These are phyloP conservation scores for Suricata suricatta DNA, from an alignment of 2,113 vertebrate species.

Conservation along the genomic window DNA sequence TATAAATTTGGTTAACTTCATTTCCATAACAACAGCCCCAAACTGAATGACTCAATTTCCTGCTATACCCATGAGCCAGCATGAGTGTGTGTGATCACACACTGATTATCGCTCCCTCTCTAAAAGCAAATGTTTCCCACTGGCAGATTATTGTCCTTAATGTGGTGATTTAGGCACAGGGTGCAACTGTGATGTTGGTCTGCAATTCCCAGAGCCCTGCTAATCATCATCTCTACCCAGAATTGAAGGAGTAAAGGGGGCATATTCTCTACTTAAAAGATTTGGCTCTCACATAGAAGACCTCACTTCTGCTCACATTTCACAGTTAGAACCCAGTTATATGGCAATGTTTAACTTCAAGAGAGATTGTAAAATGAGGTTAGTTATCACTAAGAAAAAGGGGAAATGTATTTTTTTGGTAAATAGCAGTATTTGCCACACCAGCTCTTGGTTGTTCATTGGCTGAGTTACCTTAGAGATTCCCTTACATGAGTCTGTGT, in stretches of 20 bases:
- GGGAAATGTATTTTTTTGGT: not conserved
- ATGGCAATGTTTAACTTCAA: not conserved
- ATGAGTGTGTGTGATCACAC: accelerated
- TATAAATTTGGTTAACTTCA: not conserved
- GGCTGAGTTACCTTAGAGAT: not conserved
- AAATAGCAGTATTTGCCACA: not conserved
- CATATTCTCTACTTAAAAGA: not conserved
- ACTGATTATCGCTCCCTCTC: not conserved
- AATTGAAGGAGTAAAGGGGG: not conserved
- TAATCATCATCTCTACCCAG: not conserved
- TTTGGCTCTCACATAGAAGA: not conserved
- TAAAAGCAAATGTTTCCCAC: not conserved
- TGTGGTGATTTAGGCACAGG: not conserved
- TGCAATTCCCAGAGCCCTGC: not conserved
- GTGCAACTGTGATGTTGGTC: not conserved
- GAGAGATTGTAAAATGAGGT: not conserved
- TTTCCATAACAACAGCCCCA: not conserved
- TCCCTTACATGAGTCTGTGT: not conserved
- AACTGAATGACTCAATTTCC: not conserved
- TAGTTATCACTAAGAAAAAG: not conserved
- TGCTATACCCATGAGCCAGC: not conserved
- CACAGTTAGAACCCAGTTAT: not conserved
- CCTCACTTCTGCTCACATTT: not conserved
- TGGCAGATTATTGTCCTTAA: not conserved
- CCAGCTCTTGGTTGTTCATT: not conserved